A percentile compares a stretch with the other conserved stretches of the same genome.
Conservation (phyloP, 2,113 vertebrate genomes). For the Corydoras sp. region DNA sequence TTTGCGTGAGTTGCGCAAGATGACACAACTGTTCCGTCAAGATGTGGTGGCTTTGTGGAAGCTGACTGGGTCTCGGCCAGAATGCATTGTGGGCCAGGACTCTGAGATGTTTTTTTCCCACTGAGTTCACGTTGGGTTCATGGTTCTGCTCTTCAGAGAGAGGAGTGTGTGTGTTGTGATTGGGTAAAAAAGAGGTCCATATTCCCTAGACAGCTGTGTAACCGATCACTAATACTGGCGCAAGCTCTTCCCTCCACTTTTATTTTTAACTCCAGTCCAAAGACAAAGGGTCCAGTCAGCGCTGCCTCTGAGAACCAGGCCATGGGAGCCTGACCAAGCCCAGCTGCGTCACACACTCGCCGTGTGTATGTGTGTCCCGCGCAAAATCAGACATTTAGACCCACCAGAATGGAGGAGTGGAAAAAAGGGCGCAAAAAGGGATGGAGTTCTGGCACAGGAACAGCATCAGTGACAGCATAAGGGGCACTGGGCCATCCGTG, state of each 20-base stretch:
- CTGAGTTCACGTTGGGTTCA: constrained; percentile 42
- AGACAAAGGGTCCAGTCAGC: constrained; percentile 74
- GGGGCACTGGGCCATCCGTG: constrained; percentile 40
- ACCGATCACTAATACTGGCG: constrained; percentile 40
- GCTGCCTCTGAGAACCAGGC: constrained; percentile 68
- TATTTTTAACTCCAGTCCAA: constrained; percentile 68
- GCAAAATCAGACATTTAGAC: constrained; percentile 33
- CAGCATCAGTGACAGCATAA: constrained; percentile 42
- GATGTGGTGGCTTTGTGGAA: constrained; percentile 32
- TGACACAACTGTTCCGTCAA: too few relatives aligned
- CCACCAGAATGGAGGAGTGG: constrained; percentile 38
- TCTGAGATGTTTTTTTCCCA: constrained; percentile 37
- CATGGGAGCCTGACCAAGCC: constrained; percentile 71
- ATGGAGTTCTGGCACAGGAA: constrained; percentile 30
- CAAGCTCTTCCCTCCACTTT: constrained; percentile 59
- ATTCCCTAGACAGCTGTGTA: constrained; percentile 38
- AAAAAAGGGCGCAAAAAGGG: constrained; percentile 15
- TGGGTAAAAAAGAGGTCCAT: constrained; percentile 38
- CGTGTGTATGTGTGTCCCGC: constrained; percentile 38
- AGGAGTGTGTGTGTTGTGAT: constrained; percentile 34
- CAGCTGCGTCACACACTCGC: constrained; percentile 64
- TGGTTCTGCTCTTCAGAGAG: constrained; percentile 24
- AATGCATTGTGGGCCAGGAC: constrained; percentile 27
- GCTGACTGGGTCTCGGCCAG: constrained; percentile 16
- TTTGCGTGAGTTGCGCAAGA: background rate